phyloP scores from a whole-genome alignment of 2,888 invertebrate genomes.

The Pegoplata infirma region DNA sequence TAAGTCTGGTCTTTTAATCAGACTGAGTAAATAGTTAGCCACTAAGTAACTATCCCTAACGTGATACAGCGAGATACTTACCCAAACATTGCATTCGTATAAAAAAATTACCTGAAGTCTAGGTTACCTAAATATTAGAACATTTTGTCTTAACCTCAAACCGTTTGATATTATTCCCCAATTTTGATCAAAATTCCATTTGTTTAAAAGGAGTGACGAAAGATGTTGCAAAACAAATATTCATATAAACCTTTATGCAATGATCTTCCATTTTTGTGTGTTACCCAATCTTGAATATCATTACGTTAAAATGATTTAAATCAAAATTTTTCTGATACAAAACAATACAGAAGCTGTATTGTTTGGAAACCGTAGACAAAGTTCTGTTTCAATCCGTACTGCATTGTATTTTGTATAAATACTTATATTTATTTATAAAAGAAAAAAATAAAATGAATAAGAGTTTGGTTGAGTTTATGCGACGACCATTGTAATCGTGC shows the following conservation, averaged over 20 bases:
- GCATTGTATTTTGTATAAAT: no score
- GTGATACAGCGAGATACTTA: no score
- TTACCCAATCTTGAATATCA: slow-evolving; percentile 54
- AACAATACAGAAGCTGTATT: slow-evolving; percentile 27
- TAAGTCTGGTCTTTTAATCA: no score
- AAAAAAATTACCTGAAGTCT: no score
- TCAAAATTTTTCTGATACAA: slow-evolving; percentile 45
- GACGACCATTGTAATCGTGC: slow-evolving; percentile 53
- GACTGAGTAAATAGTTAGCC: no score
- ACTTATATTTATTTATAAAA: no score
- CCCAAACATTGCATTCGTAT: no score
- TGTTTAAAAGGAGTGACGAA: not conserved
- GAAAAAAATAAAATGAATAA: no score
- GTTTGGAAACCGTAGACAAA: slow-evolving; percentile 11
- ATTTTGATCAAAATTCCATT: not conserved
- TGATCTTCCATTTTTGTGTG: slow-evolving; percentile 2
- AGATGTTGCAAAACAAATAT: slow-evolving; percentile 43
- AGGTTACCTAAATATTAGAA: no score
- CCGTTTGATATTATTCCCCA: no score
- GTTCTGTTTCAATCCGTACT: slow-evolving; percentile 6
- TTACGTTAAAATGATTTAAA: slow-evolving; percentile 59
- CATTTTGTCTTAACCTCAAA: no score
- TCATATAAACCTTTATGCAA: slow-evolving; percentile 33
- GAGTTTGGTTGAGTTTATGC: not conserved
- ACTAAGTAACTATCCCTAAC: no score